Evolutionary conservation across 1,140 invertebrate genomes (phyloP).

Genomic region (Aphelinus certus): DNA sequence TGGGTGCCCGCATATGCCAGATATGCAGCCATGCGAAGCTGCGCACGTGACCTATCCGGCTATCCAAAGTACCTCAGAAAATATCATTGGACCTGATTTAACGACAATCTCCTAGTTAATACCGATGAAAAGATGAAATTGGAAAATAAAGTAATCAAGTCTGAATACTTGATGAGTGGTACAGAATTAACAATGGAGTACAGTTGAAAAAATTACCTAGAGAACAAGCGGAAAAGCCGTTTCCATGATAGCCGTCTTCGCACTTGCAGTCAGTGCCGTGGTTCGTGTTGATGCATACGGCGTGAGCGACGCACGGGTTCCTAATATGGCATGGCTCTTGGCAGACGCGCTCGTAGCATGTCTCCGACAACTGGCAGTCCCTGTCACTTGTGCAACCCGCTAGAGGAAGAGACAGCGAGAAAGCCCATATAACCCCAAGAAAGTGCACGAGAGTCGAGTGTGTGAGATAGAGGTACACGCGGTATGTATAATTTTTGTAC

Average conservation of each 20-base stretch:
- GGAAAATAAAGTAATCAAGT: neutral
- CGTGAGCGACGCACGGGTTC: slow-evolving; percentile 84
- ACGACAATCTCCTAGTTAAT: no score
- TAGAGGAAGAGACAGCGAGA: slow-evolving; percentile 67
- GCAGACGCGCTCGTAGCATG: slow-evolving; percentile 82
- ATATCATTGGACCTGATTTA: no score
- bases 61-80: no score
- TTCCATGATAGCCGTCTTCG: slow-evolving; percentile 84
- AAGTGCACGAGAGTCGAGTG: slow-evolving; percentile 50
- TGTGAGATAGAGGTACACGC: slow-evolving; percentile 31
- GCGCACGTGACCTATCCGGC: no score
- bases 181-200: neutral
- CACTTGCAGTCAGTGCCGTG: slow-evolving; percentile 87
- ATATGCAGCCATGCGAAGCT: no score
- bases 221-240: slow-evolving; percentile 81
- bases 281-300: slow-evolving; percentile 88
- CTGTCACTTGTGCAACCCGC: slow-evolving; percentile 83
- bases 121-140: no score
- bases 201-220: slow-evolving; percentile 70
- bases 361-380: slow-evolving; percentile 82
- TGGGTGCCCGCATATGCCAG: no score
- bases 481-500: no score
- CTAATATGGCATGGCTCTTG: slow-evolving; percentile 83
- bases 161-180: neutral
- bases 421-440: slow-evolving; percentile 63